Evolutionary conservation across 2,797 vertebrate genomes (phyloP), one percentile per base, ranked within the genome.

Genomic region (Valencia hispanica): DNA sequence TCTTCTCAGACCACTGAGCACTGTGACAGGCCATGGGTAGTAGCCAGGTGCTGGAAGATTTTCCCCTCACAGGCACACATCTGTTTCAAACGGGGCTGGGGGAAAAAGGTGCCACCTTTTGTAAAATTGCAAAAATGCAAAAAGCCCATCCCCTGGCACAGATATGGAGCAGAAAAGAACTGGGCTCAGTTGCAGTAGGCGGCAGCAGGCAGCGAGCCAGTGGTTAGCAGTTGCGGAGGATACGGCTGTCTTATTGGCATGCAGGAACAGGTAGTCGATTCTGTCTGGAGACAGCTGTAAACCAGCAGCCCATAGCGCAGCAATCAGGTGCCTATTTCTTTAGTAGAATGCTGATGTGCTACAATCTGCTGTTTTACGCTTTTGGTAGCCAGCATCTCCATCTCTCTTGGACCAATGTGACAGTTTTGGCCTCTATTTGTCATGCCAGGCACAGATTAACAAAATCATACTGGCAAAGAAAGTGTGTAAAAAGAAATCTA

Each of bases 211-310:
- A 97, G 88, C 91, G 93, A 94, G 97, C 97, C 98, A 99, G 96
- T 94, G 90, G 86, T 79, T 94, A 95, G 71, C 92, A 95, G 96
- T 97, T 96, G 91, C 96, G 94, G 94, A 90, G 89, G 87, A 91
- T 90, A 93, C 94, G 95, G 95, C 94, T 94, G 92, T 96, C 96
- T 97, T 96, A 97, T 98, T 98, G 98, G 97, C 94, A 99, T 99
- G 96, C 97, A 95, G 95, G 94, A 96, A 94, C 95, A 96, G 96
- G 96, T 96, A 95, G 94, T 92, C 87, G 47, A 93, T 96, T 94
- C 92, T 96, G 97, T 96, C 97, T 96, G 79, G 96, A 97, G 97
- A 97, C 98, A 99, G 98, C 97, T 99, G 98, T 96, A 97, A 96
- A 96, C 92, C 97, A 99, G 95, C 95, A 95, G 97, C 96, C 97